Evolutionary conservation across 2,113 vertebrate species (phyloP), one percentile per base, ranked within the genome.

Genomic region (Conger conger): DNA sequence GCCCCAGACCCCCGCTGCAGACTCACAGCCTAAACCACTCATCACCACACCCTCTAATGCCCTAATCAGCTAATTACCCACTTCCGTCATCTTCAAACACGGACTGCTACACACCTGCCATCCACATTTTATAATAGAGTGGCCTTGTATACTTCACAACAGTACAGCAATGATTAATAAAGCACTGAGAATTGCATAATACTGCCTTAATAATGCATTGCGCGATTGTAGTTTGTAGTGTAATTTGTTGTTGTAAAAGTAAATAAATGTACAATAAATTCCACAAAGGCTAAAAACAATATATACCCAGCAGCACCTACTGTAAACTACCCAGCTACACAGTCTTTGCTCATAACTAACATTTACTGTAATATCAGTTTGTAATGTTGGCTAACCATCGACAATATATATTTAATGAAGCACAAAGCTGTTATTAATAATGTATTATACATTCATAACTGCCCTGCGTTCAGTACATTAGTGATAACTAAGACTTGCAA

Each of bases 51-150:
- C 90, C 88, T 73, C 86, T 90, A 91, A 93, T 92, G 91, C 91
- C 90, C 91, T 93, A 90, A 93, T 94, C 93, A 92, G 90, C 89
- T 94, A 90, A 95, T 94, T 94, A 94, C 92, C 93, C 92, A 89
- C 91, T 91, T 80, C 89, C 84, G 91, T 84, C 82, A 89, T 77
- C 89, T 86, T 79, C 83, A 91, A 87, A 91, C 60, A 79, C 1
- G 20, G 83, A 78, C 36, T 38, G 68, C n/a, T 73, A 8, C 68
- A 73, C 68, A 73, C n/a, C 1, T 73, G 27, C 68, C 68, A 33
- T 33, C 1, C 11, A 13, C 45, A 50, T 50, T 50, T 50, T 50
- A 50, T 13, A 13, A 50, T 50, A 15, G 1, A 13, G 15, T 7
- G 11, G 11, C 45, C 45, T 13, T 50, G 45, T 50, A 50, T 50